Evolutionary conservation across 2,113 vertebrate species (phyloP).

Genomic region (Xiphorhynchus elegans): DNA sequence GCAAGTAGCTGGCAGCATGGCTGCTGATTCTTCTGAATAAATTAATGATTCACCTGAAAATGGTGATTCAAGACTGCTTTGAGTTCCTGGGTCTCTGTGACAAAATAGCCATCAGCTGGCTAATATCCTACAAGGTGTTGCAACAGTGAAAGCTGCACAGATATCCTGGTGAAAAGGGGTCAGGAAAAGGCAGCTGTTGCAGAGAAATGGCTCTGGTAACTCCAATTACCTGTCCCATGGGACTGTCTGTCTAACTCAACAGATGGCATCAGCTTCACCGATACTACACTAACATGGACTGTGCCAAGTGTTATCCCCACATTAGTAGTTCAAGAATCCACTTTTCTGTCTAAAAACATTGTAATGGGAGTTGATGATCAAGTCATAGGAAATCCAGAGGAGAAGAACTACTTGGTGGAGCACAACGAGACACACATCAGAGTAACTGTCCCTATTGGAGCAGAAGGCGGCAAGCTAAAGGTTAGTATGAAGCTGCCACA

Average conservation of each 20-base stretch:
- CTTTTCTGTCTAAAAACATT: constrained; percentile 65
- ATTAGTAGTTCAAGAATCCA: constrained; percentile 62
- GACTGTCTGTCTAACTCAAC: not conserved
- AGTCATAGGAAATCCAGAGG: constrained; percentile 13
- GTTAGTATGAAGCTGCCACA: not conserved
- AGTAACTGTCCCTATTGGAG: constrained; percentile 79
- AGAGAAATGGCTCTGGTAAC: not conserved
- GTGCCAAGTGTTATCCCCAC: constrained; percentile 77
- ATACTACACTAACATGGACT: constrained; percentile 74
- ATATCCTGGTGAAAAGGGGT: not conserved
- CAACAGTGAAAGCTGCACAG: not conserved
- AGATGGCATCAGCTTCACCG: constrained; percentile 78
- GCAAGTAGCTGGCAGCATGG: not conserved
- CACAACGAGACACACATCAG: constrained; percentile 53
- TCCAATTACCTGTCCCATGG: not conserved
- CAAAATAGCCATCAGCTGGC: not conserved
- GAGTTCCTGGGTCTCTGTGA: not conserved
- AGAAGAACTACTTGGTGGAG: constrained; percentile 67
- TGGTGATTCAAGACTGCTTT: not conserved
- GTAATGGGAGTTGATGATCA: constrained; percentile 74
- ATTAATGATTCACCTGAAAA: not conserved
- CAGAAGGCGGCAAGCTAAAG: constrained; percentile 73
- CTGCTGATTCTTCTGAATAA: not conserved
- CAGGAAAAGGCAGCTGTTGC: not conserved
- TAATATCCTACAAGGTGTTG: not conserved